phyloP scores from a whole-genome alignment of 2,797 vertebrate species.

The Scomberomorus guttatus region DNA sequence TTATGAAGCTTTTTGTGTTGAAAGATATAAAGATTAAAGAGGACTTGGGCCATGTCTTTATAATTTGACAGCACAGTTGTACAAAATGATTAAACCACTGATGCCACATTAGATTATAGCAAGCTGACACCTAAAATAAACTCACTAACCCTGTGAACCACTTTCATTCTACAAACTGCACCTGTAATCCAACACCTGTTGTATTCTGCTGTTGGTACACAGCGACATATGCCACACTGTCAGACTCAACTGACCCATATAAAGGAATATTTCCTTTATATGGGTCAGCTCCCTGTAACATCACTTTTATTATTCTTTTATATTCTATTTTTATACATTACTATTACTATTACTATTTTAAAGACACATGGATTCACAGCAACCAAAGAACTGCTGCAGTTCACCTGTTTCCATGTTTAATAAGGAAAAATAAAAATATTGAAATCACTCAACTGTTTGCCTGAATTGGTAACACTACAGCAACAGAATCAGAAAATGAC shows the following conservation, averaged over 20 bases:
- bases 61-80: neutral
- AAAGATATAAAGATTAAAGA: conserved; percentile 3
- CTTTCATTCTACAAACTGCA: neutral
- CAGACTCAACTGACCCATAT: neutral
- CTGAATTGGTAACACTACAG: too few relatives aligned
- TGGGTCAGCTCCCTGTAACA: too few relatives aligned
- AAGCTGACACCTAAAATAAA: conserved; percentile 7
- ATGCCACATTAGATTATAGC: neutral
- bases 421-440: too few relatives aligned
- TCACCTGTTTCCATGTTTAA: too few relatives aligned
- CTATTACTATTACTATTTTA: too few relatives aligned
- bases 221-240: neutral
- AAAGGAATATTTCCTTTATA: neutral
- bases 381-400: too few relatives aligned
- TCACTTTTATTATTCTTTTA: too few relatives aligned
- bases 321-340: neutral
- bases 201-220: neutral
- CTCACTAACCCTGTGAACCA: neutral
- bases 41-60: neutral
- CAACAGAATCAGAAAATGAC: too few relatives aligned
- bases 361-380: neutral
- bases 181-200: conserved; percentile 17
- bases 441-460: too few relatives aligned
- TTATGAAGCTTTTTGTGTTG: neutral
- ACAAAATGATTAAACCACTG: neutral